Percentiles rank a stretch among this genome's conserved stretches.
These are phyloP conservation scores for Pyxicephalus adspersus DNA, from an alignment of 2,113 vertebrate genomes.

Conservation along the genomic window DNA sequence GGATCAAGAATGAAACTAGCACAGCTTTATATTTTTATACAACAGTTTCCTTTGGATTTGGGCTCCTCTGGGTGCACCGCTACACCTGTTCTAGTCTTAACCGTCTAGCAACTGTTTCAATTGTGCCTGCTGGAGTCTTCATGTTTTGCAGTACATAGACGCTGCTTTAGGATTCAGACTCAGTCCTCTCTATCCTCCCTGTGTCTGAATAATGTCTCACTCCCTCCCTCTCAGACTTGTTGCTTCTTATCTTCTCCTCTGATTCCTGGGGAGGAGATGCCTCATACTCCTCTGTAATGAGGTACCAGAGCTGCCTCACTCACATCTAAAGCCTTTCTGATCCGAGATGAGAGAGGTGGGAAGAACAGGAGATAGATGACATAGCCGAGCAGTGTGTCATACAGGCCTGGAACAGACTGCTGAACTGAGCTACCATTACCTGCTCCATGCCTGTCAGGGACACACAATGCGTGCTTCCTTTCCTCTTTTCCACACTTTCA, in stretches of 20 bases:
- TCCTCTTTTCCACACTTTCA: neutral
- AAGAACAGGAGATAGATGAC: slow-evolving; percentile 36
- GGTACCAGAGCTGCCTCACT: slow-evolving; percentile 15
- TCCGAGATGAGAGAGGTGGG: slow-evolving; percentile 43
- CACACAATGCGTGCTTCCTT: neutral
- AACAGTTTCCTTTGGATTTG: neutral
- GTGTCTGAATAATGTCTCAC: slow-evolving; percentile 29
- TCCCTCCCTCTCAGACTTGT: slow-evolving; percentile 22
- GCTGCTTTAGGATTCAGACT: slow-evolving; percentile 36
- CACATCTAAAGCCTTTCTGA: slow-evolving; percentile 43
- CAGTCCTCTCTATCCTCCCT: neutral
- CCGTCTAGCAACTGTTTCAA: too few relatives aligned
- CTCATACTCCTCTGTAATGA: slow-evolving; percentile 42
- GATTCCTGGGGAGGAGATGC: slow-evolving; percentile 27
- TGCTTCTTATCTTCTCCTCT: slow-evolving; percentile 36
- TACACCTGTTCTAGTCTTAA: neutral
- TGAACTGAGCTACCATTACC: neutral
- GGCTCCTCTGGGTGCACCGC: neutral
- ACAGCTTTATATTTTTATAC: neutral
- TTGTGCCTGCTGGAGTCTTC: neutral
- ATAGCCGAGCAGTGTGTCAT: slow-evolving; percentile 2
- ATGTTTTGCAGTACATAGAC: neutral
- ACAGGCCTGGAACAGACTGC: slow-evolving; percentile 3
- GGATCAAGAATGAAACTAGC: too few relatives aligned
- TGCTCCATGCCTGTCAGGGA: neutral